phyloP scores from a whole-genome alignment of 2,888 invertebrate genomes.

The Orgyia antiqua region DNA sequence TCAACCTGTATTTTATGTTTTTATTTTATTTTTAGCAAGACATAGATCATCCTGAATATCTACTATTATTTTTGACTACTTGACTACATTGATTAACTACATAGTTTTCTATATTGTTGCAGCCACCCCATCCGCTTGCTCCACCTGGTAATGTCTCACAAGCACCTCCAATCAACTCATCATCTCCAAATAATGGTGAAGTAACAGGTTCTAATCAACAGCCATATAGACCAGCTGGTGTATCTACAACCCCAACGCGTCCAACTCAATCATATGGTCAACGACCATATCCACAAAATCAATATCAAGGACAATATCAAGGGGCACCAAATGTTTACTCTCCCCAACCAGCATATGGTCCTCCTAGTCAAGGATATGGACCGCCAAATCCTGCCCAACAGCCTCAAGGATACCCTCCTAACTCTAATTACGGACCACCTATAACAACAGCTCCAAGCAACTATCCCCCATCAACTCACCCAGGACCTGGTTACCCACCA shows the following conservation, averaged over 20 bases:
- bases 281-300: constrained; percentile 82
- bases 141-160: constrained; percentile 69
- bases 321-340: constrained; percentile 79
- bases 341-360: constrained; percentile 83
- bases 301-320: constrained; percentile 80
- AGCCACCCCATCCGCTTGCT: constrained; percentile 78
- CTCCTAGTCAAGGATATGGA: constrained; percentile 81
- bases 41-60: too few species aligned
- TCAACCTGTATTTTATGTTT: too few species aligned
- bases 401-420: constrained; percentile 83
- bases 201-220: constrained; percentile 63
- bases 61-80: too few species aligned
- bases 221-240: constrained; percentile 71
- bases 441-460: constrained; percentile 77
- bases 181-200: constrained; percentile 53
- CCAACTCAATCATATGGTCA: constrained; percentile 84
- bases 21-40: too few species aligned
- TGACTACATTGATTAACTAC: too few species aligned
- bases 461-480: constrained; percentile 75
- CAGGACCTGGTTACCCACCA: constrained; percentile 67
- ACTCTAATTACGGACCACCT: constrained; percentile 80
- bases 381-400: constrained; percentile 80
- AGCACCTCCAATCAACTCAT: constrained; percentile 53
- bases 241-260: constrained; percentile 75
- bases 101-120: too few species aligned